These are phyloP conservation scores for Panthera leo DNA, from an alignment of 2,113 vertebrate genomes.

Conservation along the genomic window DNA sequence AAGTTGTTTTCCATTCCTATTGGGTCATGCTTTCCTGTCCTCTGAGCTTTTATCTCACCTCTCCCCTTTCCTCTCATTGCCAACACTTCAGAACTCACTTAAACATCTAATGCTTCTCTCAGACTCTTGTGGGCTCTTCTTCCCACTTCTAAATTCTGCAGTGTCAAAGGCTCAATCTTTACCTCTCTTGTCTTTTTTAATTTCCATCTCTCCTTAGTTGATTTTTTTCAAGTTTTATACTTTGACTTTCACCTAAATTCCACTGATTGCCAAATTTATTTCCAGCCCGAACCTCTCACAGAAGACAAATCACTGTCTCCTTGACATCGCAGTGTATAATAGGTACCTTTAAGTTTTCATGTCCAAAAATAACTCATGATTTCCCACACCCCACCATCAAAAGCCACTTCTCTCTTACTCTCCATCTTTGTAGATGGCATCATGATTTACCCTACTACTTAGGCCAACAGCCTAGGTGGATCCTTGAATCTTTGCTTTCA, in stretches of 20 bases:
- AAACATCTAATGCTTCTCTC: neutral
- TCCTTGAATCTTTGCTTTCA: neutral
- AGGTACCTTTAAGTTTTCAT: neutral
- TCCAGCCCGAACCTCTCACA: neutral
- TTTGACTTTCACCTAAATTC: neutral
- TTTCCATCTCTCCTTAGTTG: neutral
- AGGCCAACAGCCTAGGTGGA: neutral
- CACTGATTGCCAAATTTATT: neutral
- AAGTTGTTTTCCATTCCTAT: neutral
- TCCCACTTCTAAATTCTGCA: neutral
- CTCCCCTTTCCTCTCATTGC: too few relatives aligned
- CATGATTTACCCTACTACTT: neutral
- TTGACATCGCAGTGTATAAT: neutral
- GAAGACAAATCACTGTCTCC: neutral
- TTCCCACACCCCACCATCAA: neutral
- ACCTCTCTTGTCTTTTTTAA: neutral
- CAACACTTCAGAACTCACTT: neutral
- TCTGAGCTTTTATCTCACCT: neutral
- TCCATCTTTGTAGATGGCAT: neutral
- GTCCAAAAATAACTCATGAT: neutral
- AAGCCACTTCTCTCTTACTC: neutral
- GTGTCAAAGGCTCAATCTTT: neutral
- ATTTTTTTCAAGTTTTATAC: neutral
- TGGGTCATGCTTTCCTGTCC: neutral
- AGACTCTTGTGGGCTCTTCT: neutral